These are phyloP conservation scores for Epirrhoe alternata DNA, from an alignment of 2,888 invertebrate genomes.

Conservation along the genomic window DNA sequence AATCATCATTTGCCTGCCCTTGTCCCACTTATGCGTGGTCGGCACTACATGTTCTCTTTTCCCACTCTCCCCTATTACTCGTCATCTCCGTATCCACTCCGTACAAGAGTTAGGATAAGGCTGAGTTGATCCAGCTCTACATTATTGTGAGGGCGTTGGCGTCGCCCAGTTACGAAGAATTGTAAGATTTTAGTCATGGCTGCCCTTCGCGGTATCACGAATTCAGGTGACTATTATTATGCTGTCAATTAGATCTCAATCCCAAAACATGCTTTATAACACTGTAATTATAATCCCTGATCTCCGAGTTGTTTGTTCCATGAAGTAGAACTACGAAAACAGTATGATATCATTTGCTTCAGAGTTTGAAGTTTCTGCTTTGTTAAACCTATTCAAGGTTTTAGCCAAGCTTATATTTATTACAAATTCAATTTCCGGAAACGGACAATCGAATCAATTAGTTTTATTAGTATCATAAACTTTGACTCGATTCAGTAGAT, in stretches of 20 bases:
- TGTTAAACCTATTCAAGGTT: background rate
- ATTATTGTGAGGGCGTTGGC: conserved; percentile 47
- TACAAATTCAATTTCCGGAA: background rate
- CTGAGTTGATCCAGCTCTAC: conserved; percentile 26
- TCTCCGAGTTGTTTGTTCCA: background rate
- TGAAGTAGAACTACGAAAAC: background rate
- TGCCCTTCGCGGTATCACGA: conserved; percentile 67
- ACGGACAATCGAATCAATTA: background rate
- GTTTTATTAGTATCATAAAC: background rate
- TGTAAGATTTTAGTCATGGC: conserved; percentile 57
- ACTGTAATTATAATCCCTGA: background rate
- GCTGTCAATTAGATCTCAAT: conserved; percentile 35
- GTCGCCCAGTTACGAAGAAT: conserved; percentile 52
- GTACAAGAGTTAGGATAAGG: conserved; percentile 4
- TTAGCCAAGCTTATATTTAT: background rate
- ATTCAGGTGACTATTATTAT: conserved; percentile 42
- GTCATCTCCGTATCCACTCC: background rate
- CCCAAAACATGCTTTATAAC: conserved; percentile 10
- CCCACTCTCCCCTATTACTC: too few relatives aligned
- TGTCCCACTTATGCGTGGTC: too few relatives aligned
- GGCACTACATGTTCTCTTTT: too few relatives aligned
- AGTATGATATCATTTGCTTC: background rate
- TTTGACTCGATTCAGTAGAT: background rate
- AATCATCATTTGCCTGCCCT: too few relatives aligned
- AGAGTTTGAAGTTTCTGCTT: background rate